Evolutionary conservation across 2,888 invertebrate genomes (phyloP).

Genomic region (Portevinia maculata): DNA sequence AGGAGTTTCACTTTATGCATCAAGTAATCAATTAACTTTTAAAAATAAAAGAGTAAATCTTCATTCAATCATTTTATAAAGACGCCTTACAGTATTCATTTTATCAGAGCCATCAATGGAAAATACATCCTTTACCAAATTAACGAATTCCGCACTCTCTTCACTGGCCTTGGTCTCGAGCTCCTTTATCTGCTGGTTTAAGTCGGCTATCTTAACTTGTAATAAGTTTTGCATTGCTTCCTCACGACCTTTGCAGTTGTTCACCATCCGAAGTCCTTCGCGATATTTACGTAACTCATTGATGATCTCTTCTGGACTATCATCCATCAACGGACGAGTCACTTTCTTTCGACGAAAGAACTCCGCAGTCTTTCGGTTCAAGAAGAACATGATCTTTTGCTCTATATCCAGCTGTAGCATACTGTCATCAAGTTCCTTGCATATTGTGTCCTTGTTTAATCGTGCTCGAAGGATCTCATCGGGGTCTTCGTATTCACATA

Average conservation of each 20-base stretch:
- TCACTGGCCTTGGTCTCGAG: slow-evolving; percentile 37
- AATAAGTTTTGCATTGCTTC: slow-evolving; percentile 47
- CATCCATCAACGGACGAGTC: slow-evolving; percentile 75
- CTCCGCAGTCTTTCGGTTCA: slow-evolving; percentile 76
- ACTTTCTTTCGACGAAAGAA: slow-evolving; percentile 77
- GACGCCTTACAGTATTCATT: slow-evolving; percentile 68
- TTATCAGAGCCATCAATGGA: slow-evolving; percentile 38
- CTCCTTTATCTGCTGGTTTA: slow-evolving; percentile 36
- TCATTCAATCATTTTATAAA: background rate
- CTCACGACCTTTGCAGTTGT: slow-evolving; percentile 63
- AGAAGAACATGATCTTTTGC: slow-evolving; percentile 66
- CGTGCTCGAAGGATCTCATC: slow-evolving; percentile 66
- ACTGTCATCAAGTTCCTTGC: slow-evolving; percentile 23
- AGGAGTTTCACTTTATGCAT: slow-evolving; percentile 74
- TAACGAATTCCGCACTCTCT: background rate
- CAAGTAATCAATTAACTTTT: slow-evolving; percentile 72
- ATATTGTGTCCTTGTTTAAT: slow-evolving; percentile 76
- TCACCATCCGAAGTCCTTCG: slow-evolving; percentile 69
- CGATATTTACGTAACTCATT: slow-evolving; percentile 69
- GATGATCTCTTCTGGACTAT: slow-evolving; percentile 59
- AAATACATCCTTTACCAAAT: slow-evolving; percentile 34
- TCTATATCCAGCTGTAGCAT: slow-evolving; percentile 52
- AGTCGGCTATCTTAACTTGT: slow-evolving; percentile 15
- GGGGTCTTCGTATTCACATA: slow-evolving; percentile 63
- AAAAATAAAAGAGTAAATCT: background rate